Evolutionary conservation across 2,888 invertebrate species (phyloP).

Genomic region (Idaea straminata): DNA sequence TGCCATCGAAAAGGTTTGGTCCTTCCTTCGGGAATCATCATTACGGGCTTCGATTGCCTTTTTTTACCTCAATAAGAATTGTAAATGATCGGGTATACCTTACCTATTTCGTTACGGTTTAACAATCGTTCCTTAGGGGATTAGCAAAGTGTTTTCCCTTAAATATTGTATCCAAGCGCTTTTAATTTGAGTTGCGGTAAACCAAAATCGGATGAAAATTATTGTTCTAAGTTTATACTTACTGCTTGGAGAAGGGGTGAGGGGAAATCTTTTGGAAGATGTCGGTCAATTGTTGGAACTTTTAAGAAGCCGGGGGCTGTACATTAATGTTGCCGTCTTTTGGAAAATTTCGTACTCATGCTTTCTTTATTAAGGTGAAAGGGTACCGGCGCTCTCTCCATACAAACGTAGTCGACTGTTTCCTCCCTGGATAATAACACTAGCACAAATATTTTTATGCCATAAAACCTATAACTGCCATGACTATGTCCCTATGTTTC

Average conservation of each 20-base stretch:
- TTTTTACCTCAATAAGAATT: slow-evolving; percentile 19
- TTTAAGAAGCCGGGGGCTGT: too few relatives aligned
- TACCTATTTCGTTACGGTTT: slow-evolving; percentile 17
- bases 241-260: not conserved
- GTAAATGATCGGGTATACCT: slow-evolving; percentile 21
- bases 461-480: too few relatives aligned
- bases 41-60: slow-evolving; percentile 2
- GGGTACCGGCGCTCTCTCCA: too few relatives aligned
- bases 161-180: not conserved
- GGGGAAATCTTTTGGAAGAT: too few relatives aligned
- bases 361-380: too few relatives aligned
- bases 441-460: too few relatives aligned
- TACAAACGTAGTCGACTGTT: too few relatives aligned
- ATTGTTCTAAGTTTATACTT: not conserved
- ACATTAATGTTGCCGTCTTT: too few relatives aligned
- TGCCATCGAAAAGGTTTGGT: not conserved
- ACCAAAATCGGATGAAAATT: not conserved
- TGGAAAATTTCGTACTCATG: too few relatives aligned
- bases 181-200: not conserved
- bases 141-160: slow-evolving; percentile 8
- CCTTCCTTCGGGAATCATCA: slow-evolving; percentile 1
- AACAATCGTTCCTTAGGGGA: slow-evolving; percentile 15
- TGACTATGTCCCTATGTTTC: too few relatives aligned
- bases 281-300: too few relatives aligned
- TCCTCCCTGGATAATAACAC: too few relatives aligned